Base-by-base conservation (phyloP, 2,888 invertebrate genomes). In the Folsomia candida region DNA sequence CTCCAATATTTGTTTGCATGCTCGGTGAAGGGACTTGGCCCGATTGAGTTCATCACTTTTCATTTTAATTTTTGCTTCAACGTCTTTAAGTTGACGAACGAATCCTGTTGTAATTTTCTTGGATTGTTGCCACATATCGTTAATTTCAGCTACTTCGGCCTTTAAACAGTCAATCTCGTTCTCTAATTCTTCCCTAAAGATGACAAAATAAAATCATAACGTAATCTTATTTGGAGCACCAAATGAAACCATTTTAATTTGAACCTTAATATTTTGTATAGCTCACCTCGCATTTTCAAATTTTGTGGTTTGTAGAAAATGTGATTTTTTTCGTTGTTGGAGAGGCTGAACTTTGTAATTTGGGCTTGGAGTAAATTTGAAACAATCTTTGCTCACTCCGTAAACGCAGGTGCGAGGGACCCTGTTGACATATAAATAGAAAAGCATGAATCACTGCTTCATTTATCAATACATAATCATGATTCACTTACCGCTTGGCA, bases 11-110 rank as follows among this genome's bases (percentile, higher is more conserved):
- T 54, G 54, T 54, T 54, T 20, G 22, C 54, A 54, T 14, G 11
- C 22, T 54, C 54, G 18, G 6, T 14, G 18, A 20, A 54, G 54
- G 18, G 54, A 54, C 28, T 65, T 65, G 51, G 51, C 37, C 3
- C 22, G 54, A 26, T 65, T 65, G 14, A 65, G 3, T 25, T 65
- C 54, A n/a, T 65, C 54, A 27, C 20, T 65, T 28, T 54, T 65
- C n/a, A 27, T 14, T 28, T 54, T 57, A 9, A 65, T 65, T 22
- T 54, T n/a, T 18, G 24, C 24, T 6, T 65, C 57, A 20, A 9
- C 24, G 2, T 22, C 24, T 11, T 11, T 14, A 26, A 65, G 4
- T 22, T 54, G 54, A 20, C 54, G 54, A 6, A 6, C 20, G n/a
- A 54, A 54, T n/a, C 54, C 54, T 6, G 20, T 54, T n/a, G 54